phyloP scores from a whole-genome alignment of 1,140 invertebrate species.

The Microplitis demolitor region DNA sequence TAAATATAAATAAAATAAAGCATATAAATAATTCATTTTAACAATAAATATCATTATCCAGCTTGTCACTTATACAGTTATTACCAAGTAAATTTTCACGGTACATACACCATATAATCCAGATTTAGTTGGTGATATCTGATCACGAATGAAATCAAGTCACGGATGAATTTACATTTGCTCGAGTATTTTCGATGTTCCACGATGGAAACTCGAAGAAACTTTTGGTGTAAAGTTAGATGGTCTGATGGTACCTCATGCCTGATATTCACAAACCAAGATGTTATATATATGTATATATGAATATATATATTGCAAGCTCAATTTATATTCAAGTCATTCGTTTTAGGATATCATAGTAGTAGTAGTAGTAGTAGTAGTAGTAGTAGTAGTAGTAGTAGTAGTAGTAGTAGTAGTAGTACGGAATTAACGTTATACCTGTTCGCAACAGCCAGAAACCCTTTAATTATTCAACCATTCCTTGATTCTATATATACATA shows the following conservation, averaged over 20 bases:
- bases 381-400: conserved; percentile 6
- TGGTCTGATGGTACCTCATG: not conserved
- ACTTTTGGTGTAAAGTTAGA: conserved; percentile 24
- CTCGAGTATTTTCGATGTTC: conserved; percentile 15
- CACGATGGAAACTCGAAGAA: conserved; percentile 9
- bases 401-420: conserved; percentile 25
- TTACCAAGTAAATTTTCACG: not conserved
- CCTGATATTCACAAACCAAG: not conserved
- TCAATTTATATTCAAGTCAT: conserved; percentile 45
- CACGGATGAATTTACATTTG: conserved; percentile 28
- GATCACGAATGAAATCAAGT: conserved; percentile 22
- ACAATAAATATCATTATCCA: too few species aligned
- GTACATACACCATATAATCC: not conserved
- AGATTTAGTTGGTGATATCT: not conserved
- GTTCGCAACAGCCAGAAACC: conserved; percentile 22
- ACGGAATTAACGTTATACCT: conserved; percentile 23
- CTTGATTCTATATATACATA: not conserved
- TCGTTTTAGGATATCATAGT: conserved; percentile 30
- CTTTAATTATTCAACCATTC: conserved; percentile 41
- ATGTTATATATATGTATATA: conserved; percentile 17
- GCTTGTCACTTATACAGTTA: not conserved
- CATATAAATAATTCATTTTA: too few species aligned
- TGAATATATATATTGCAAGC: too few species aligned
- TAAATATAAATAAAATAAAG: too few species aligned
- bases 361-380: conserved; percentile 12